Evolutionary conservation across 2,888 invertebrate genomes (phyloP), one percentile per base, ranked within the genome.

Genomic region (Ectemnius lituratus): DNA sequence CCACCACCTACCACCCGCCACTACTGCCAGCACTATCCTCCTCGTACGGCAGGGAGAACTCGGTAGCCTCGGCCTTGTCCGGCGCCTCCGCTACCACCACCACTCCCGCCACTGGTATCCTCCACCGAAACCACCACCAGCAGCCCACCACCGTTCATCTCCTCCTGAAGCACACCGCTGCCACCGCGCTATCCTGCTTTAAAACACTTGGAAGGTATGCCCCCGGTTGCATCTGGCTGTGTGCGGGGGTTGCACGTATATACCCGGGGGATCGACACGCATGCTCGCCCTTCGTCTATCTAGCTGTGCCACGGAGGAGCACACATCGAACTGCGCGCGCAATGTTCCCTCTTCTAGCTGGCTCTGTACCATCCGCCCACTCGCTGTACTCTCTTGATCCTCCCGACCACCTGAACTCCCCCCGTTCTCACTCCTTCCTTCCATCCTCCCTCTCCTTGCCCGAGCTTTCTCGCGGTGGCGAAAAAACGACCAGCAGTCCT

Each of bases 281-380:
- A 73, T 78, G 76, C 76, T 46, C 72, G 46, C 11, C 52, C 52
- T 52, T 13, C 16, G 52, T 52, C 52, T 52, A 5, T 79, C 77
- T 75, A 75, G 65, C 65, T 58, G 64, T 69, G 57, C 62, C 37
- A 37, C 63, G 57, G 58, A 67, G 64, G 52, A 49, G 57, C 70
- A 73, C 78, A 76, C 73, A 73, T 81, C 69, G 49, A 82, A 78
- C 58, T 82, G 82, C 82, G 82, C 83, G 83, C 82, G 82, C 82
- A 82, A 57, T 79, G 23, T 73, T 74, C 67, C 75, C 76, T 75
- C 70, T 72, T 75, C 78, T 60, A 76, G 75, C 72, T 46, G 23
- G n/a, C 16, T 16, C 60, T 49, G 57, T 70, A 57, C 74, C 75
- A 75, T 78, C 83, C 83, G 83, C 83, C 83, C 83, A 83, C 83